Base-by-base conservation (phyloP, 2,888 invertebrate species). In the Melanophora roralis region DNA sequence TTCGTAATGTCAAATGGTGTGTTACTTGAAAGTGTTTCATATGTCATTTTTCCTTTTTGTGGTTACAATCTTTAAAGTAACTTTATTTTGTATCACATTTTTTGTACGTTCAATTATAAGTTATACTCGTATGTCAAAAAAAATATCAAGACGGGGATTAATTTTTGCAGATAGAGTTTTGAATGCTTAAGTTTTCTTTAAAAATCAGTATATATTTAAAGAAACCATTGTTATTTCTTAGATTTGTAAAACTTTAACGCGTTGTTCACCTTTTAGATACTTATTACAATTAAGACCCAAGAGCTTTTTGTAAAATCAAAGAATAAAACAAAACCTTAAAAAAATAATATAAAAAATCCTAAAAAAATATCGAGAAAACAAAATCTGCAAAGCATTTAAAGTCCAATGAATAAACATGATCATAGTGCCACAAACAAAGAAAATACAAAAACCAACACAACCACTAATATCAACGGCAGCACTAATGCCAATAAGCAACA, bases 321-420 rank as follows among this genome's bases (percentile, higher is more conserved):
- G 34, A 12, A 45, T 23, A 67, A 55, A 34, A 34, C 4, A 12
- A 23, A 49, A 49, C 7, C 49, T 49, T n/a, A 21, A 19, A 51
- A 51, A 40, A 38, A 38, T 11, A 4, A 38, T 34, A 0, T 2
- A 43, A 68, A 14, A 40, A 34, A 19, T 34, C 43, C 53, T 67
- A 27, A 16, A 11, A 9, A 23, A 9, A 23, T 7, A 23, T n/a
- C 21, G 32, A 23, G 12, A 71, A 71, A 51, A 45, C 23, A 73
- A 9, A 55, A 38, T 19, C 9, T 36, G 14, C n/a, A 27, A 47
- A 14, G 23, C 14, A 43, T 16, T 43, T 11, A 67, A 74, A 74
- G 57, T 16, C 79, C 83, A 89, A 89, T 89, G 89, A 88, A 86
- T 86, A 88, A 89, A 85, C 85, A 89, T 89, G 89, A 83, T 74